A percentile compares a stretch with the other conserved stretches of the same genome.
Evolutionary conservation across 2,888 invertebrate species (phyloP).

Genomic region (Lypha dubia): DNA sequence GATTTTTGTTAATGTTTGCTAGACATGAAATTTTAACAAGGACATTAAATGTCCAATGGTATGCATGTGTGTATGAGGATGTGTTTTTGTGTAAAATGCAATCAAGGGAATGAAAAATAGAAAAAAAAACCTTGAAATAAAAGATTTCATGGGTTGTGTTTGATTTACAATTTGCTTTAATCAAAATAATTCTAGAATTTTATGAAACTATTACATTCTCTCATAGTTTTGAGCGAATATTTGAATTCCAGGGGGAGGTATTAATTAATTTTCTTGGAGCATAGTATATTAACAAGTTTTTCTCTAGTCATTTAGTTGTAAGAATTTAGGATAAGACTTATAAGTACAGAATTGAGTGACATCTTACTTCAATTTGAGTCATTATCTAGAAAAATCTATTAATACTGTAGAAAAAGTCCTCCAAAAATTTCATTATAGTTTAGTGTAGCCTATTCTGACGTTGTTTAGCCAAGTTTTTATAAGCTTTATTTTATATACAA

Average conservation of each 20-base stretch:
- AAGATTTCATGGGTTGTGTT: slow-evolving; percentile 4
- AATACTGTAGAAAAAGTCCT: no score
- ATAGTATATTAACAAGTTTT: no score
- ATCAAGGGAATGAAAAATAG: background rate
- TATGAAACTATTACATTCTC: background rate
- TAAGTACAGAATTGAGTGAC: no score
- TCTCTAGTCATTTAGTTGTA: background rate
- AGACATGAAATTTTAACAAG: slow-evolving; percentile 46
- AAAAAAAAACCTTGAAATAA: background rate
- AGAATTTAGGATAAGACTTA: no score
- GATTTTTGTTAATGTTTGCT: slow-evolving; percentile 25
- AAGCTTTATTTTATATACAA: no score
- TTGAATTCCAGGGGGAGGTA: background rate
- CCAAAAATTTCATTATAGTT: no score
- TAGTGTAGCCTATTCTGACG: no score
- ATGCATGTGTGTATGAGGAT: no score
- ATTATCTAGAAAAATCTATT: no score
- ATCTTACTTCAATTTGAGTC: no score
- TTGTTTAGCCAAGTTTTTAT: no score
- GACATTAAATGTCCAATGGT: slow-evolving; percentile 16
- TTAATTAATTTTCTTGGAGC: no score
- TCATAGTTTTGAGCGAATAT: background rate
- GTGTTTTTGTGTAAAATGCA: background rate
- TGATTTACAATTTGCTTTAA: slow-evolving; percentile 1
- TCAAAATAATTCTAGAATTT: background rate